Evolutionary conservation across 30 jellyfish, hydroid and myxozoan species (phyloP).

Genomic region (Aurelia sp.): DNA sequence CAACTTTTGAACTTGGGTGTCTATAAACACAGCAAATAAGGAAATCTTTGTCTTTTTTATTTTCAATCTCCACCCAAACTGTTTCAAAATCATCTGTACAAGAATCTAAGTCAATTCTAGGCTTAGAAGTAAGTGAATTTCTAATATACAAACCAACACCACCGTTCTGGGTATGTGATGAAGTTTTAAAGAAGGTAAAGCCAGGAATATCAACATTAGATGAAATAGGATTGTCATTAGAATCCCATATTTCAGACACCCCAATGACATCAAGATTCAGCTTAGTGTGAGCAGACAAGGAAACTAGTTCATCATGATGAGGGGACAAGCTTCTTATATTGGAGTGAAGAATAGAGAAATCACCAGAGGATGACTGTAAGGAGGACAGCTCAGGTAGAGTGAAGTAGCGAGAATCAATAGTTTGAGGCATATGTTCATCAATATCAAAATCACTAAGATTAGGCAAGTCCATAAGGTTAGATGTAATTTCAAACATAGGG

Average conservation of each 20-base stretch:
- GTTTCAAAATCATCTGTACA: constrained; percentile 13
- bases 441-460: no score
- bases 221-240: no score
- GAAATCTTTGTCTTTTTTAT: neutral
- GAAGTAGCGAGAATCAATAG: no score
- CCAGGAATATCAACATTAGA: no score
- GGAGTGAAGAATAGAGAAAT: constrained; percentile 58
- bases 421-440: no score
- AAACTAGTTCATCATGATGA: constrained; percentile 68
- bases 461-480: no score
- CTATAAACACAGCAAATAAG: constrained; percentile 39
- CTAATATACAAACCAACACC: constrained; percentile 60
- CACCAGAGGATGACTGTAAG: constrained; percentile 34
- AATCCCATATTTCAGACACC: no score
- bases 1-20: constrained; percentile 41
- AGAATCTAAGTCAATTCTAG: constrained; percentile 48
- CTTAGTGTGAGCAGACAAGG: constrained; percentile 38
- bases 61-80: no score
- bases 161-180: constrained; percentile 31
- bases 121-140: constrained; percentile 29
- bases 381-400: neutral
- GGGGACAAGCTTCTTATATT: constrained; percentile 50
- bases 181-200: constrained; percentile 5
- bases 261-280: constrained; percentile 9
- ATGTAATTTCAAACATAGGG: constrained; percentile 1